phyloP scores from a whole-genome alignment of 2,797 vertebrate genomes.

The Netta rufina region DNA sequence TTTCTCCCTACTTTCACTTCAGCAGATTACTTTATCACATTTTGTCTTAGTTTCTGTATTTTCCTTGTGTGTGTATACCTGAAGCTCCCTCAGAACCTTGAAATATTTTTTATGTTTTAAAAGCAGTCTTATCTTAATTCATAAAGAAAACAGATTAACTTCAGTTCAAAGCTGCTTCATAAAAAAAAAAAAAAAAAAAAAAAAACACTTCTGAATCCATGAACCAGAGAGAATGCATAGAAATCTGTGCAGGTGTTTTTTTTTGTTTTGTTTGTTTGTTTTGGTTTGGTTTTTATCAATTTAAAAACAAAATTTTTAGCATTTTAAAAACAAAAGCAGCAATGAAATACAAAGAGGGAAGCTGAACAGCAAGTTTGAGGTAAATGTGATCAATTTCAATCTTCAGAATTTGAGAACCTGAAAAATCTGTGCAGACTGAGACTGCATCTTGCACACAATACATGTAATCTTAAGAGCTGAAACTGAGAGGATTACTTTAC shows the following conservation, averaged over 20 bases:
- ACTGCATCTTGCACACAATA: neutral
- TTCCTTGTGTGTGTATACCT: neutral
- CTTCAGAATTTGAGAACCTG: neutral
- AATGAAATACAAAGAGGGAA: neutral
- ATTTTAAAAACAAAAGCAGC: neutral
- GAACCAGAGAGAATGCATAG: neutral
- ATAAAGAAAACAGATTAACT: neutral
- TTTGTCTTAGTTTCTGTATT: neutral
- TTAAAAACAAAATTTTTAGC: neutral
- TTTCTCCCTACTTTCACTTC: slow-evolving; percentile 8
- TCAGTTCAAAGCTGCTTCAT: neutral
- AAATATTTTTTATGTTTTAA: neutral
- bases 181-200: neutral
- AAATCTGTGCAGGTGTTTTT: neutral
- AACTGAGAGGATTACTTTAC: slow-evolving; percentile 22
- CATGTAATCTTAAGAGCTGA: slow-evolving; percentile 2
- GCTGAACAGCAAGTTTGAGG: neutral
- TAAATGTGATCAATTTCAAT: neutral
- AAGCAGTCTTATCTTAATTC: neutral
- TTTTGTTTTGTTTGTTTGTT: neutral
- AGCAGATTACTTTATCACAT: neutral
- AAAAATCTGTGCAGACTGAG: neutral
- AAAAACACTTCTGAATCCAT: neutral
- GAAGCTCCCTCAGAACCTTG: neutral
- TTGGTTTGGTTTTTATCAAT: neutral